phyloP scores from a whole-genome alignment of 2,113 vertebrate species.

The Aphelocoma coerulescens region DNA sequence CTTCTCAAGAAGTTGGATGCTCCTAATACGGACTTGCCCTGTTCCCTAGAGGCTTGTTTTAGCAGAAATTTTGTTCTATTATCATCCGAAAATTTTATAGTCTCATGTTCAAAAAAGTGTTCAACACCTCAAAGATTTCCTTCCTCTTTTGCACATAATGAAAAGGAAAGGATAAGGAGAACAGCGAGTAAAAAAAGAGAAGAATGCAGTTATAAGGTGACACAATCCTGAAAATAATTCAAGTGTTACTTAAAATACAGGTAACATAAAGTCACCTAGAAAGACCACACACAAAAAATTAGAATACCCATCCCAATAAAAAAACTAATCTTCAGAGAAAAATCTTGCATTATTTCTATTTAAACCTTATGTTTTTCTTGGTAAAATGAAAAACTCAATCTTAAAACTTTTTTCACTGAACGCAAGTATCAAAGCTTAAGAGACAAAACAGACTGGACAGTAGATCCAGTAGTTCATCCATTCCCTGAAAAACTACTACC shows the following conservation, averaged over 20 bases:
- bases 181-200: not conserved
- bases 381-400: not conserved
- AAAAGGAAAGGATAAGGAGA: not conserved
- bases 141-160: not conserved
- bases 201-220: not conserved
- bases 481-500: not conserved
- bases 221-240: not conserved
- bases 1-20: not conserved
- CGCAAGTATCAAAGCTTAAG: not conserved
- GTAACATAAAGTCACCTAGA: not conserved
- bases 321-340: not conserved
- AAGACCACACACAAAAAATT: not conserved
- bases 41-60: not conserved
- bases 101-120: not conserved
- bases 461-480: not conserved
- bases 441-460: not conserved
- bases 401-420: not conserved
- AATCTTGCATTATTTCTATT: not conserved
- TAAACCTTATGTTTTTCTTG: not conserved
- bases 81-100: not conserved
- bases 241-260: not conserved
- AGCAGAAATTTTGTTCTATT: not conserved
- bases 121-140: not conserved
- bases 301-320: not conserved
- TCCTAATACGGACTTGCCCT: not conserved